Evolutionary conservation across 2,797 vertebrate genomes (phyloP).

Genomic region (Eulemur mongoz): DNA sequence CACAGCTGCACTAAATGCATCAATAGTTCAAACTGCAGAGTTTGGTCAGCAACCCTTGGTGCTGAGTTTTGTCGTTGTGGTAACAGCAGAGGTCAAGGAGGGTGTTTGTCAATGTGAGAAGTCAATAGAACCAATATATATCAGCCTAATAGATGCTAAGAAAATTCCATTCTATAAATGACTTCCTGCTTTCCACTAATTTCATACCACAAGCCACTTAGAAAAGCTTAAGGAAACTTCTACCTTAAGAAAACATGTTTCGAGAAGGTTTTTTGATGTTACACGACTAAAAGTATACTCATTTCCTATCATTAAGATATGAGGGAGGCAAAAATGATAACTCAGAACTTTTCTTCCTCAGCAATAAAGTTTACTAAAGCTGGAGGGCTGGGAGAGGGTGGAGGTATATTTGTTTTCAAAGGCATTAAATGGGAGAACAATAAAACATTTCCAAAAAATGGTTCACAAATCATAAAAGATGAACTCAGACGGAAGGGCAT

Average conservation of each 20-base stretch:
- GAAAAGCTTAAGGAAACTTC: not conserved
- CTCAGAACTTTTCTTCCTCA: not conserved
- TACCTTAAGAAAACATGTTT: not conserved
- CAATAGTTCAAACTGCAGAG: not conserved
- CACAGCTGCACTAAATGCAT: not conserved
- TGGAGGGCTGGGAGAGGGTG: not conserved
- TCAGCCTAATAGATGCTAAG: not conserved
- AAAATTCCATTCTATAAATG: not conserved
- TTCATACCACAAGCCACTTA: not conserved
- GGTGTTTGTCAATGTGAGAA: not conserved
- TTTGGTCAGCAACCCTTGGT: not conserved
- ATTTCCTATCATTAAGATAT: not conserved
- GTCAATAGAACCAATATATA: not conserved
- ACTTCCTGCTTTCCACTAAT: not conserved
- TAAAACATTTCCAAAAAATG: not conserved
- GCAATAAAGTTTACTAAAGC: not conserved
- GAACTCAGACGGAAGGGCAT: slow-evolving; percentile 53
- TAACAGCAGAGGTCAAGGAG: not conserved
- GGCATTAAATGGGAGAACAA: not conserved
- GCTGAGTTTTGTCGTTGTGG: not conserved
- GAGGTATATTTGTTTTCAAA: not conserved
- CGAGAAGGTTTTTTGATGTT: not conserved
- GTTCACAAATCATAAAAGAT: slow-evolving; percentile 23
- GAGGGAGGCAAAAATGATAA: not conserved
- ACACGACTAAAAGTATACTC: not conserved